phyloP scores from a whole-genome alignment of 2,888 invertebrate genomes.

The Drosophila trichaetosa region DNA sequence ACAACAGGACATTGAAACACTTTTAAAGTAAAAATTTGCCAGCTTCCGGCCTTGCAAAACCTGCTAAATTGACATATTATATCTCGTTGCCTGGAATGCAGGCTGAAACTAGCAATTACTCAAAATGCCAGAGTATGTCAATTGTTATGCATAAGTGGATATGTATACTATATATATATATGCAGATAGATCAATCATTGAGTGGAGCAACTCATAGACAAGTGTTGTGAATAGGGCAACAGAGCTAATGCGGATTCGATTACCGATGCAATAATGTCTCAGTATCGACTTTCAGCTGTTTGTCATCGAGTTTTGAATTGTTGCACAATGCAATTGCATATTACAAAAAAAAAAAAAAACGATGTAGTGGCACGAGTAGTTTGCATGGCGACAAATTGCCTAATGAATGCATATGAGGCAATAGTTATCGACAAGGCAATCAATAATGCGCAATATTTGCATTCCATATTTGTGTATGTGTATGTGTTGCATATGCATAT shows the following conservation, averaged over 20 bases:
- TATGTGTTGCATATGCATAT: constrained; percentile 5
- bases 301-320: constrained; percentile 37
- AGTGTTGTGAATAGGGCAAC: constrained; percentile 15
- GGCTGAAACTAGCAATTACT: constrained; percentile 5
- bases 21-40: background rate
- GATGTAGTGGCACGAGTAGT: constrained; percentile 1
- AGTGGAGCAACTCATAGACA: constrained; percentile 2
- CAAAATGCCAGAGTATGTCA: constrained; percentile 14
- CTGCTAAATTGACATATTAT: background rate
- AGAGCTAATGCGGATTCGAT: constrained; percentile 20
- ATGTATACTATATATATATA: background rate
- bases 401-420: constrained; percentile 43
- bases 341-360: background rate
- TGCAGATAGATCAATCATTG: constrained; percentile 35
- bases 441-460: constrained; percentile 53
- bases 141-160: constrained; percentile 2
- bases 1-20: background rate
- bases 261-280: constrained; percentile 32
- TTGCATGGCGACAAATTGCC: constrained; percentile 31
- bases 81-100: background rate
- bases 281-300: constrained; percentile 20
- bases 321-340: constrained; percentile 19
- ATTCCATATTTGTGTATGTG: background rate
- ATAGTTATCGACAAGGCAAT: constrained; percentile 30
- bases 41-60: background rate